Conservation (phyloP, 1,140 invertebrate genomes). For the Aphis craccivora region DNA sequence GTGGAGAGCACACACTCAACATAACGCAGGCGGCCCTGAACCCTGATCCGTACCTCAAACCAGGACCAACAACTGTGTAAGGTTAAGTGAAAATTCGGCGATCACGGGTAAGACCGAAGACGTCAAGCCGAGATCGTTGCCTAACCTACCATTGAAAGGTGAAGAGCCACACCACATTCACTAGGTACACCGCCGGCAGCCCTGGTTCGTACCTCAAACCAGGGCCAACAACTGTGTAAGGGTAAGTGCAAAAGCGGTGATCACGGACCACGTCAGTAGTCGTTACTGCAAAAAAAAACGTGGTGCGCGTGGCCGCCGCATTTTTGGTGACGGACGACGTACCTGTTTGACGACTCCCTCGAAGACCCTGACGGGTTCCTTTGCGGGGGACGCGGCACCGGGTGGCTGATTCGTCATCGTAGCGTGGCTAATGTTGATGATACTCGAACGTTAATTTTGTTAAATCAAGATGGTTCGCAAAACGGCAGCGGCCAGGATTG, state of each 20-base stretch:
- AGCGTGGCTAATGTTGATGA: no score
- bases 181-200: no score
- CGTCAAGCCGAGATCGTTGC: no score
- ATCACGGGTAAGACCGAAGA: neutral
- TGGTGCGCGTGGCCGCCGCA: neutral
- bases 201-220: no score
- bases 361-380: conserved; percentile 45
- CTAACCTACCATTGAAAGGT: no score
- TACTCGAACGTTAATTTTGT: neutral
- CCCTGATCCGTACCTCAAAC: no score
- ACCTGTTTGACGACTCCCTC: conserved; percentile 55
- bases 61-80: neutral
- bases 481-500: conserved; percentile 34
- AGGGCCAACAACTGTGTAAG: neutral
- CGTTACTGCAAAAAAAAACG: neutral
- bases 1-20: neutral
- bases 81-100: neutral
- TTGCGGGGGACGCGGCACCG: conserved; percentile 38
- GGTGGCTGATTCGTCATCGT: conserved; percentile 53
- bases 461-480: neutral
- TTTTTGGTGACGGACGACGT: neutral
- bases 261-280: neutral
- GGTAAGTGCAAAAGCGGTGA: no score
- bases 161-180: neutral
- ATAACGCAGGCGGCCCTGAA: no score